A percentile compares a stretch with the other conserved stretches of the same genome.
phyloP scores from a whole-genome alignment of 2,888 invertebrate species.

The Heteromyza rotundicornis region DNA sequence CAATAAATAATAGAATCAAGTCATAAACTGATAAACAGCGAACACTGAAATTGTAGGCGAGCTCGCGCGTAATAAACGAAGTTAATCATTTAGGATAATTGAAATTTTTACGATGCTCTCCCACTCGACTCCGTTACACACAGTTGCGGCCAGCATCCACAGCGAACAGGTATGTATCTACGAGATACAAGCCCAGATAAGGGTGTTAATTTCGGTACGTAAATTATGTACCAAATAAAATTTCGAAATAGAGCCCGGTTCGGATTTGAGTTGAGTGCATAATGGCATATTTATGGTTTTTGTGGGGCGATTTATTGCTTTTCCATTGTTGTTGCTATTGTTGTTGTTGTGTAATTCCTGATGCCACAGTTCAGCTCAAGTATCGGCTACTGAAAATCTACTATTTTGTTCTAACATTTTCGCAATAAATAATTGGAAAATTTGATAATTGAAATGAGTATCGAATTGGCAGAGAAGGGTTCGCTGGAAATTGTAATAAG shows the following conservation, averaged over 20 bases:
- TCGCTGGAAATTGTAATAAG: too few species aligned
- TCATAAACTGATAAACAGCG: constrained; percentile 50
- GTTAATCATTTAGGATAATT: constrained; percentile 58
- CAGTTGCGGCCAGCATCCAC: background rate
- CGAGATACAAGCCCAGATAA: background rate
- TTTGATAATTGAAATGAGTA: too few species aligned
- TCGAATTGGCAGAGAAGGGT: too few species aligned
- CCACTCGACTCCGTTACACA: too few species aligned
- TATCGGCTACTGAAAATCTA: too few species aligned
- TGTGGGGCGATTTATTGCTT: background rate
- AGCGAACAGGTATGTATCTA: background rate
- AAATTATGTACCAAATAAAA: background rate
- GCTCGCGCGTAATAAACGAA: constrained; percentile 48
- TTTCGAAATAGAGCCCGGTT: background rate
- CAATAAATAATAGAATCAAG: constrained; percentile 59
- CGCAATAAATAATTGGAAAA: too few species aligned
- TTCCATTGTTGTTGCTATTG: too few species aligned
- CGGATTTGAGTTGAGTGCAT: background rate
- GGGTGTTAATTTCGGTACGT: background rate
- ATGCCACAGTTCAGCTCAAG: too few species aligned
- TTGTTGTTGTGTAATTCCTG: too few species aligned
- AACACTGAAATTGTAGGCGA: background rate
- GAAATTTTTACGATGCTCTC: constrained; percentile 51
- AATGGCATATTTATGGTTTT: background rate
- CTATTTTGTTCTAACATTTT: too few species aligned